Conservation (phyloP, 2,113 vertebrate genomes). For the Pseudolaguvia tuberculata region DNA sequence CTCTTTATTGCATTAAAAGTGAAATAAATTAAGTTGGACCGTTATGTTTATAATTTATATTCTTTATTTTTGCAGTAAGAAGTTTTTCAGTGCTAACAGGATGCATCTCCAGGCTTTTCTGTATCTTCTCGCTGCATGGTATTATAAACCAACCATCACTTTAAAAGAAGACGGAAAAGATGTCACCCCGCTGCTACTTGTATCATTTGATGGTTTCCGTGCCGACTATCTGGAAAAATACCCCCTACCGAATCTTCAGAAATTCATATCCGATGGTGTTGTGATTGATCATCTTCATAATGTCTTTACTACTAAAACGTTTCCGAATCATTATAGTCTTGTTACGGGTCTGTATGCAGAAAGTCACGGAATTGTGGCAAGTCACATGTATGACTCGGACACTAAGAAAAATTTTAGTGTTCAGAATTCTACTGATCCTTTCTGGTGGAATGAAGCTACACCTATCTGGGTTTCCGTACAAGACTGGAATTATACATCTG, state of each 20-base stretch:
- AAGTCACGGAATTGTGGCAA: constrained; percentile 82
- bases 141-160: constrained; percentile 9
- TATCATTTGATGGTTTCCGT: constrained; percentile 90
- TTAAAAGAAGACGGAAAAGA: constrained; percentile 18
- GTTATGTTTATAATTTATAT: neutral
- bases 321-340: constrained; percentile 86
- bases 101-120: constrained; percentile 39
- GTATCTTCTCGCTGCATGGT: constrained; percentile 20
- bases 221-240: constrained; percentile 85
- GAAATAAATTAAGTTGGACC: neutral
- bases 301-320: constrained; percentile 83
- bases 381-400: constrained; percentile 79
- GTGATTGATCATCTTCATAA: constrained; percentile 76
- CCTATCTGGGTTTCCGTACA: constrained; percentile 90
- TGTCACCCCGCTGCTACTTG: constrained; percentile 70
- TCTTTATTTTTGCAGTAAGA: constrained; percentile 3
- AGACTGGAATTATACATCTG: constrained; percentile 75
- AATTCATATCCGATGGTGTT: constrained; percentile 70
- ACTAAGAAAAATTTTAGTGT: constrained; percentile 69
- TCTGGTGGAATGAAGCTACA: constrained; percentile 85
- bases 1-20: neutral
- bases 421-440: constrained; percentile 67
- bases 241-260: constrained; percentile 74
- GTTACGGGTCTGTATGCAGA: constrained; percentile 86
- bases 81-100: neutral